Conservation (phyloP, 2,888 invertebrate genomes). For the Alsophila aescularia region DNA sequence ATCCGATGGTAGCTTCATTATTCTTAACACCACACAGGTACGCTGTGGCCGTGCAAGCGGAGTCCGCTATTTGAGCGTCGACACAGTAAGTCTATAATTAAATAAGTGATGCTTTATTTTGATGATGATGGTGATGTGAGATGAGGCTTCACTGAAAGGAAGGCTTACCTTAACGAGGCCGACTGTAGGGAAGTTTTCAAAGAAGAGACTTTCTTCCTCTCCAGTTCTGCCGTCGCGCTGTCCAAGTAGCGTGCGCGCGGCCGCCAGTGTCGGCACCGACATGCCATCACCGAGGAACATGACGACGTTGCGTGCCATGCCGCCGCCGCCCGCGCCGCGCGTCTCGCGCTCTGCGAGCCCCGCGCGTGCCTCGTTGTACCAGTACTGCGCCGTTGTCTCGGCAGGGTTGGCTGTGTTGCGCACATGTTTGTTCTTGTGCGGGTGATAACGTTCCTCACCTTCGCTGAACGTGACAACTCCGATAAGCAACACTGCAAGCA, state of each 20-base stretch:
- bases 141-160: too few relatives aligned
- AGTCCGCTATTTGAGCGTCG: constrained; percentile 87
- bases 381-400: constrained; percentile 56
- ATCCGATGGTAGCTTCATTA: constrained; percentile 87
- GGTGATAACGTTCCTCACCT: background rate
- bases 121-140: background rate
- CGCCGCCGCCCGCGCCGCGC: constrained; percentile 28
- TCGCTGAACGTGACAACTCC: background rate
- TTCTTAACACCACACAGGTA: constrained; percentile 87
- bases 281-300: constrained; percentile 91
- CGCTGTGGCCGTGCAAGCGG: constrained; percentile 89
- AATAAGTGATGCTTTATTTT: background rate
- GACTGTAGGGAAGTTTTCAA: constrained; percentile 85
- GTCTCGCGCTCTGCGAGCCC: constrained; percentile 59
- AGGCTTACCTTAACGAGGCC: constrained; percentile 85
- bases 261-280: constrained; percentile 88
- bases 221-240: constrained; percentile 82
- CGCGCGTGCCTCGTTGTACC: constrained; percentile 70
- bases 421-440: background rate
- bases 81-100: constrained; percentile 80
- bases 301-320: constrained; percentile 80
- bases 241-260: constrained; percentile 86
- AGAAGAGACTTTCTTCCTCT: constrained; percentile 84
- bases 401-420: constrained; percentile 3
- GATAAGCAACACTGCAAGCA: background rate